Base-by-base conservation (phyloP, 1,140 invertebrate genomes). In the Mercenaria mercenaria region DNA sequence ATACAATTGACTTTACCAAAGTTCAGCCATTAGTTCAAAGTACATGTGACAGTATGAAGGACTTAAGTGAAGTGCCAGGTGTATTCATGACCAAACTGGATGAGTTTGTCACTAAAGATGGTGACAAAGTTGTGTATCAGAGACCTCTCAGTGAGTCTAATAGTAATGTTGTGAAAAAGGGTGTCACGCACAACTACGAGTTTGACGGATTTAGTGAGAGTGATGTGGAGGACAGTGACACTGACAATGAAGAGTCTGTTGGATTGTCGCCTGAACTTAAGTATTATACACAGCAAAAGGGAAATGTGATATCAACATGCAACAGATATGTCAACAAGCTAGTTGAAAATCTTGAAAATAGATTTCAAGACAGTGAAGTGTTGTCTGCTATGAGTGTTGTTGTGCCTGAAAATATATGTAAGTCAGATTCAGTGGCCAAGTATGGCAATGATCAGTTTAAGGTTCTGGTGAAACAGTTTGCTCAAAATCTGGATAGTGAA, bases 191-290 rank as follows among this genome's bases (percentile, higher is more conserved):
- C 8, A 74, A 74, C 32, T 34, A 8, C 23, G 39, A 23, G 11
- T 74, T 74, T 74, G 69, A 74, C 11, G 69, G 69, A 34, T 74
- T 74, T n/a, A 39, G 23, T 64, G 61, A 64, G 23, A 64, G 61
- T 76, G 32, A 39, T 20, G 43, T n/a, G 8, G 39, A 76, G 11
- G 39, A 13, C 1, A 37, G 41, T n/a, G 23, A 41, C 6, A n/a
- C n/a, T n/a, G n/a, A n/a, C n/a, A n/a, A n/a, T n/a, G n/a, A n/a
- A n/a, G 34, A 39, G 11, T 13, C 39, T 20, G 34, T 41, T 20
- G 72, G 37, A 2, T 76, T 43, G 6, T 26, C 72, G 6, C 72
- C 34, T 23, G 72, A 43, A 13, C 72, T 76, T 18, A 41, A 29
- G 10, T 76, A 76, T 26, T 76, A 76, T 50, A 20, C 20, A 2